These are phyloP conservation scores for Ephialtes manifestator DNA, from an alignment of 2,888 invertebrate genomes.

Conservation along the genomic window DNA sequence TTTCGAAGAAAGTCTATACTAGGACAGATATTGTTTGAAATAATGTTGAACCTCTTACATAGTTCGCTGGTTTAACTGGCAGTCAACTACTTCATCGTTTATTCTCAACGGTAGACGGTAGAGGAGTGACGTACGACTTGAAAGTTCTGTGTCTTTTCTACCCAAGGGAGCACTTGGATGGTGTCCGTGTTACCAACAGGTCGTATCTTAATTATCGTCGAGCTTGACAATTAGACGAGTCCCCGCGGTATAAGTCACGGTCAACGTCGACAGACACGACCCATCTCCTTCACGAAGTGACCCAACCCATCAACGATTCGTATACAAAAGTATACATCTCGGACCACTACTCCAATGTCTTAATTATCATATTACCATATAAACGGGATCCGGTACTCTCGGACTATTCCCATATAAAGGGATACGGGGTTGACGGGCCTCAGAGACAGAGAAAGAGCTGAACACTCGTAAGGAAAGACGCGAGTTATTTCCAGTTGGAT, in stretches of 20 bases:
- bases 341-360: constrained; percentile 71
- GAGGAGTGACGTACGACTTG: constrained; percentile 18
- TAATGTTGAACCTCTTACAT: constrained; percentile 16
- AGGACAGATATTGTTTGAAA: not conserved
- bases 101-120: constrained; percentile 21
- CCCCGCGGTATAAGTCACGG: constrained; percentile 39
- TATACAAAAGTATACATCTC: constrained; percentile 38
- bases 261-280: constrained; percentile 22
- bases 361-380: constrained; percentile 77
- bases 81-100: constrained; percentile 19
- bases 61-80: not conserved
- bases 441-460: constrained; percentile 52
- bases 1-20: no score
- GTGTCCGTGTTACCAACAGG: constrained; percentile 28
- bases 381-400: constrained; percentile 69
- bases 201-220: constrained; percentile 59
- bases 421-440: constrained; percentile 62
- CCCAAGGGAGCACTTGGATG: constrained; percentile 53
- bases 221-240: constrained; percentile 58
- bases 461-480: constrained; percentile 63
- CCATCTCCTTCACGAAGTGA: constrained; percentile 24
- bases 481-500: constrained; percentile 56
- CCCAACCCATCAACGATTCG: constrained; percentile 50
- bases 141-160: constrained; percentile 6
- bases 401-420: constrained; percentile 69